Percentiles rank a stretch among this genome's conserved stretches.
These are phyloP conservation scores for Pygocentrus nattereri DNA, from an alignment of 2,797 vertebrate species.

Conservation along the genomic window DNA sequence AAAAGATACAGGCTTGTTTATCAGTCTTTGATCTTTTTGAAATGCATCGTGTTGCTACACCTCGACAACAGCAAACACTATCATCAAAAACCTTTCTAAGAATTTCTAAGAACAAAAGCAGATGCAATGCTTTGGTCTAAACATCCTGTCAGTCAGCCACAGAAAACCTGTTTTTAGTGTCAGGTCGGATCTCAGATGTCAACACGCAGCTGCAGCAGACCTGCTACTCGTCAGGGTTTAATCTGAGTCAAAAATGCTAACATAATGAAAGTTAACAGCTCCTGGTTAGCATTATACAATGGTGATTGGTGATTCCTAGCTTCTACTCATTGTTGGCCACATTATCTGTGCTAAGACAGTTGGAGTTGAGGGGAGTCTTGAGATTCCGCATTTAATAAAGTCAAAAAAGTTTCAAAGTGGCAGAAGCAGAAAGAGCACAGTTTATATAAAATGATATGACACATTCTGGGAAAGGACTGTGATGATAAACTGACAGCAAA, in stretches of 20 bases:
- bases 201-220: not conserved
- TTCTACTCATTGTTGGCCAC: not conserved
- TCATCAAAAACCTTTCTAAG: not conserved
- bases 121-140: not conserved
- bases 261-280: not conserved
- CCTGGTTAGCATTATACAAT: not conserved
- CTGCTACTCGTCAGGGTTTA: not conserved
- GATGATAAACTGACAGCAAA: no score
- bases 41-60: not conserved
- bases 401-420: no score
- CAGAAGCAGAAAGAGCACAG: not conserved
- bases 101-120: not conserved
- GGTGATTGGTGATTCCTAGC: not conserved
- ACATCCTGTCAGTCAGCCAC: not conserved
- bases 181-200: not conserved
- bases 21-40: not conserved
- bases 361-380: no score
- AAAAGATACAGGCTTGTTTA: not conserved
- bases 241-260: not conserved
- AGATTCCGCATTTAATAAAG: no score
- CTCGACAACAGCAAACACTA: not conserved
- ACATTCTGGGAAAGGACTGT: no score
- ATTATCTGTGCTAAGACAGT: not conserved
- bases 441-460: no score
- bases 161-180: conserved; percentile 22